Evolutionary conservation across 2,888 invertebrate genomes (phyloP).

Genomic region (Erebia epiphron): DNA sequence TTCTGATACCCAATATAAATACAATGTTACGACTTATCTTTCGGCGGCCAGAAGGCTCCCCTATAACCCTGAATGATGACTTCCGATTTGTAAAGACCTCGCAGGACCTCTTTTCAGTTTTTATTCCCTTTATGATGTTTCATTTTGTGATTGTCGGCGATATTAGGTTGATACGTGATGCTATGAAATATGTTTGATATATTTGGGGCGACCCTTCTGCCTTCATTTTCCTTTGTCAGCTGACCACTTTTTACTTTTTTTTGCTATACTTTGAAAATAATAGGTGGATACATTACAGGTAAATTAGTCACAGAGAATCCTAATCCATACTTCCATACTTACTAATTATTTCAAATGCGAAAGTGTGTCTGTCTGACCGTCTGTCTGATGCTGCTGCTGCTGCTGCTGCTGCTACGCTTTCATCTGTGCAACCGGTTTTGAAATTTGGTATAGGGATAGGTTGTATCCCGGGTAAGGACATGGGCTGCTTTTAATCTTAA

Average conservation of each 20-base stretch:
- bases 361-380: too few relatives aligned
- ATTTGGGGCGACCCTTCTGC: constrained; percentile 33
- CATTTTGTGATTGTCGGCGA: constrained; percentile 76
- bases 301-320: not conserved
- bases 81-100: constrained; percentile 78
- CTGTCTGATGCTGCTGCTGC: too few relatives aligned
- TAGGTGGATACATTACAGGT: not conserved
- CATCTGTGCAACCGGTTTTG: too few relatives aligned
- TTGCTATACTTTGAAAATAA: constrained; percentile 9
- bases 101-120: constrained; percentile 76
- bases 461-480: too few relatives aligned
- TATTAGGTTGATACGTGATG: constrained; percentile 68
- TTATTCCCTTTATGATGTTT: constrained; percentile 79
- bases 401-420: too few relatives aligned
- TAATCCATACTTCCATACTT: too few relatives aligned
- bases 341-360: too few relatives aligned
- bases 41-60: constrained; percentile 59
- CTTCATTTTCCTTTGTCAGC: constrained; percentile 33
- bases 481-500: too few relatives aligned
- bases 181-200: constrained; percentile 54
- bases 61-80: constrained; percentile 77
- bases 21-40: constrained; percentile 77
- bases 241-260: constrained; percentile 30
- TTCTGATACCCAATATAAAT: constrained; percentile 61
- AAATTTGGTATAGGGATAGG: too few relatives aligned